Evolutionary conservation across 2,113 vertebrate genomes (phyloP), one percentile per base, ranked within the genome.

Genomic region (Gobio gobio): DNA sequence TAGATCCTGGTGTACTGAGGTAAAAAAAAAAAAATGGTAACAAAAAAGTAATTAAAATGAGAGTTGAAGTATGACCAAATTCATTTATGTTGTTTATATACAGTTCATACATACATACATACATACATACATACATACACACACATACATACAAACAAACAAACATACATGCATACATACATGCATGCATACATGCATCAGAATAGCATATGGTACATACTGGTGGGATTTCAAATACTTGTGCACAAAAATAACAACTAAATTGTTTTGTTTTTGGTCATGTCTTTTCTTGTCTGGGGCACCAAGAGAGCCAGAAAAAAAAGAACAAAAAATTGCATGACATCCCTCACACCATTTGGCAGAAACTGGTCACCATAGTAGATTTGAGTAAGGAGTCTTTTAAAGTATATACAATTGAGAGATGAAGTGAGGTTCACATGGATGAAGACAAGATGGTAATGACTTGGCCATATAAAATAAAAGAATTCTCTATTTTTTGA

Each of bases 371-470:
- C 18, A 20, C 3, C 36, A 43, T 22, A n/a, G 36, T 43, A n/a
- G 6, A n/a, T 43, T 24, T 72, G 43, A 43, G 4, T 43, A 89
- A 83, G 18, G 85, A 85, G 77, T 66, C 58, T 91, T 92, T 92
- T 93, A 93, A 92, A 91, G 88, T 85, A 85, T 82, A 89, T 89
- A 77, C 87, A 91, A 20, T 10, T 20, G 9, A 90, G 91, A 91
- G 90, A 92, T 75, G 84, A 87, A 58, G 63, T 83, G 22, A 24
- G 33, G 24, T 49, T 40, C 8, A 73, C 10, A 56, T 18, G 20
- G 26, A 78, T 14, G 22, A 78, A 24, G 56, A 79, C 13, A 29
- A 26, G n/a, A 63, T 63, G 40, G 4, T 47, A 22, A 40, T 47
- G 51, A 78, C 51, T 40, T 61, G 2, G 29, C 49, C 51, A 18